Conservation (phyloP, 37 sponge, comb jelly and placozoan genomes). For the Chondrilla cf. caribensis region DNA sequence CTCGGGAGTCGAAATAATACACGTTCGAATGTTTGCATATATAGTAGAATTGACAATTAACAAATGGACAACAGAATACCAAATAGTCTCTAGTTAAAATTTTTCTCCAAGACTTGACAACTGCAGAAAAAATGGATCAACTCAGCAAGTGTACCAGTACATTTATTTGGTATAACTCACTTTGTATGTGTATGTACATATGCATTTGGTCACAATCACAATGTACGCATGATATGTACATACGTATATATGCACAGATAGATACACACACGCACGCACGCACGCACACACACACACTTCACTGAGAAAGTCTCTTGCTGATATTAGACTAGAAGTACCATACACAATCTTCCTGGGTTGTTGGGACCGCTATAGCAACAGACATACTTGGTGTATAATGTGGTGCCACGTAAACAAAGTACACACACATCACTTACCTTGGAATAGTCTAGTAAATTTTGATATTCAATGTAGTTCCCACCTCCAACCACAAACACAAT, state of each 20-base stretch:
- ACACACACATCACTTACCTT: constrained; percentile 16
- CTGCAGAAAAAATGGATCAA: neutral
- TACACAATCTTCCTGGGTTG: constrained; percentile 60
- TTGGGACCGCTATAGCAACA: constrained; percentile 23
- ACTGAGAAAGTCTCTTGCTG: constrained; percentile 62
- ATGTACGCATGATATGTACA: neutral
- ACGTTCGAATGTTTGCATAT: too few species aligned
- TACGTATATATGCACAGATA: neutral
- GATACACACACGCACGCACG: neutral
- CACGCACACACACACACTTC: constrained; percentile 55
- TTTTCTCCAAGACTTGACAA: constrained; percentile 23
- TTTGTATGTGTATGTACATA: too few species aligned
- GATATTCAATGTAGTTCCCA: constrained; percentile 96
- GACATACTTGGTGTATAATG: neutral
- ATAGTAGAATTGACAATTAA: too few species aligned
- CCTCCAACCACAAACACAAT: constrained; percentile 96
- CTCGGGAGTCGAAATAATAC: too few species aligned
- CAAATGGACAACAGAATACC: too few species aligned
- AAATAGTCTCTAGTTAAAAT: neutral
- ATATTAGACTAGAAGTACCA: constrained; percentile 77
- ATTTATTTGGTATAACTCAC: too few species aligned
- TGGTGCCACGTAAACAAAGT: neutral
- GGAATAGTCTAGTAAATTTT: constrained; percentile 81
- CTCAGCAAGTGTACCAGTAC: neutral
- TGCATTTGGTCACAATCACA: too few species aligned